phyloP scores from a whole-genome alignment of 2,888 invertebrate species.

The Sipunculus nudus region DNA sequence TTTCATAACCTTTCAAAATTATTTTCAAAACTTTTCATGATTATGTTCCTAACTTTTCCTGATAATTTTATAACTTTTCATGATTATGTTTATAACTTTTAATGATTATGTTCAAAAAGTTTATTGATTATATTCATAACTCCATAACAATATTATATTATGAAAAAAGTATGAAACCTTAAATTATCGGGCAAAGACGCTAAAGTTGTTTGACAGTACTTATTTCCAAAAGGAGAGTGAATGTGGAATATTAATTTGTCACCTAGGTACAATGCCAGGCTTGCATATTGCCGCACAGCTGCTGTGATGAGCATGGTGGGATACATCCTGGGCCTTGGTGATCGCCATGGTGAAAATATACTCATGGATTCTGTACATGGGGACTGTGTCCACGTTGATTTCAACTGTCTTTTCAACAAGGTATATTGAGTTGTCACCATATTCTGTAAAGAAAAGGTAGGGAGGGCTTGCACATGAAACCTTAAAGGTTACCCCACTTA shows the following conservation, averaged over 20 bases:
- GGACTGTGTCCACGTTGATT: slow-evolving; percentile 96
- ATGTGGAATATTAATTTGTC: too few species aligned
- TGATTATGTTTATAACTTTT: too few species aligned
- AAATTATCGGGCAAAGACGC: too few species aligned
- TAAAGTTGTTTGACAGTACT: too few species aligned
- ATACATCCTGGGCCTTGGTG: slow-evolving; percentile 68
- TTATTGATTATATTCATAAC: not conserved
- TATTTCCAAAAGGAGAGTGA: too few species aligned
- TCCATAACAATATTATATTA: too few species aligned
- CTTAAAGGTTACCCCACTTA: not conserved
- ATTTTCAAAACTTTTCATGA: too few species aligned
- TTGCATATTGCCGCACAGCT: slow-evolving; percentile 88
- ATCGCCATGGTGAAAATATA: slow-evolving; percentile 90
- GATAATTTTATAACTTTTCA: too few species aligned
- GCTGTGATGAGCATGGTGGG: slow-evolving; percentile 89
- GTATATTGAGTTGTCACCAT: too few species aligned
- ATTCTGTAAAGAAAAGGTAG: not conserved
- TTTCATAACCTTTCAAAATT: too few species aligned
- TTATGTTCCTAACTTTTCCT: too few species aligned
- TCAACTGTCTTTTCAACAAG: slow-evolving; percentile 96
- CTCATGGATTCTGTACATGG: slow-evolving; percentile 91
- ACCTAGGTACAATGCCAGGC: slow-evolving; percentile 86
- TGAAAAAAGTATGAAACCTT: too few species aligned
- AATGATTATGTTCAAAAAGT: not conserved
- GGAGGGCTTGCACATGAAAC: not conserved